Percentiles rank a stretch among this genome's conserved stretches.
Conservation (phyloP, 2,888 invertebrate genomes). For the Ectropis crepuscularia region DNA sequence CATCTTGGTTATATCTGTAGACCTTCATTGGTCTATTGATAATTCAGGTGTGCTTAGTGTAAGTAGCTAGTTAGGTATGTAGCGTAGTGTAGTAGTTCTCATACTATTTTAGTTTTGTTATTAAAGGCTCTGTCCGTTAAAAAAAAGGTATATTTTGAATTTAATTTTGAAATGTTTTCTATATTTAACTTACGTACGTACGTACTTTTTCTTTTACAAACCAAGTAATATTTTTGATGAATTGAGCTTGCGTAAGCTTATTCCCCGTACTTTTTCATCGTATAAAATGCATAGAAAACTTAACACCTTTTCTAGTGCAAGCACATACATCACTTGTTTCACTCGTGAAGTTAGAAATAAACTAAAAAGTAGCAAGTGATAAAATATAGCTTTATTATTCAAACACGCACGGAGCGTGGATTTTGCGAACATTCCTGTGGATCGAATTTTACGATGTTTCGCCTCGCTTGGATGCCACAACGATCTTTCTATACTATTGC, state of each 20-base stretch:
- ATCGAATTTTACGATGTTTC: slow-evolving; percentile 15
- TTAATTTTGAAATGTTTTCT: too few species aligned
- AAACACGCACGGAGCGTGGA: slow-evolving; percentile 45
- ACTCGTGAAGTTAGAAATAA: slow-evolving; percentile 9
- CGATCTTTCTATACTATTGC: neutral
- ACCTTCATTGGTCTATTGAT: too few species aligned
- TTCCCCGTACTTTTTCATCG: too few species aligned
- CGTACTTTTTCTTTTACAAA: neutral
- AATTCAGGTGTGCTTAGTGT: too few species aligned
- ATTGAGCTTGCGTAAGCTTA: too few species aligned
- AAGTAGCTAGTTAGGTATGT: too few species aligned
- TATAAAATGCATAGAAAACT: neutral
- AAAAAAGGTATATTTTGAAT: too few species aligned
- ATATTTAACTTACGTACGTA: neutral
- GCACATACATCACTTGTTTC: slow-evolving; percentile 4
- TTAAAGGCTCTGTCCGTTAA: too few species aligned
- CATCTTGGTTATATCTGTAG: too few species aligned
- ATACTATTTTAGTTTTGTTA: too few species aligned
- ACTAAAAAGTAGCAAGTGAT: slow-evolving; percentile 30
- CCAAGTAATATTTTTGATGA: neutral
- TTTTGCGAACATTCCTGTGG: slow-evolving; percentile 50
- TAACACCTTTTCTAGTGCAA: neutral
- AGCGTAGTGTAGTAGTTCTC: too few species aligned
- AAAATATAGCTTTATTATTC: slow-evolving; percentile 55
- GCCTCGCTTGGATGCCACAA: slow-evolving; percentile 6